Evolutionary conservation across 2,797 vertebrate species (phyloP), one percentile per base, ranked within the genome.

Genomic region (Sorex maritimensis): DNA sequence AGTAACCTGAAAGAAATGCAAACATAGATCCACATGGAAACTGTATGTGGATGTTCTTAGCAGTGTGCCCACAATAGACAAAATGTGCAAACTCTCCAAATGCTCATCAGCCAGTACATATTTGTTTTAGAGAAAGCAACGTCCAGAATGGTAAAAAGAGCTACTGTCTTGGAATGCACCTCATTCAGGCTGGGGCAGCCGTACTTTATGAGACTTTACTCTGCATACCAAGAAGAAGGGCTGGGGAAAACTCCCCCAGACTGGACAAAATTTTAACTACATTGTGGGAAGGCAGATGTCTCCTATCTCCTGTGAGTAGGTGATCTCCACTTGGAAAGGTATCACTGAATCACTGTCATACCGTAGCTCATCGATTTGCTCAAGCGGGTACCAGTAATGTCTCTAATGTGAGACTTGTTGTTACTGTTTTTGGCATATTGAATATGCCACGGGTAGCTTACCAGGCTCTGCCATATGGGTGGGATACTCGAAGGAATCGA

Each of bases 11-110:
- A 67, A 90, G 61, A 87, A 85, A 87, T 55, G 63, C 21, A 88
- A 92, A 75, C 65, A 24, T 41, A 74, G 74, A 65, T 88, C 49
- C 8, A 67, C 41, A 55, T n/a, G 78, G 83, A 81, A 94, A 90
- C 55, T 69, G 49, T 13, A 21, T 5, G 5, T 78, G 78, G 86
- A 74, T 94, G 65, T 74, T 75, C 55, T 78, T n/a, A 67, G 94
- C 80, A 65, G 23, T 63, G 65, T 83, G 63, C 34, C 82, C 61
- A 85, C 81, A 73, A 61, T 21, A 79, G 30, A 13, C 28, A 81
- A 63, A 72, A 77, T 58, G 30, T 77, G 12, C 86, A 73, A 84
- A 71, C 10, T 69, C 46, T 19, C n/a, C 46, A 58, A 71, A 79
- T 75, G 38, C n/a, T 41, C 49, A 38, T 55, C 11, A 74, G 2